Conservation (phyloP, 2,888 invertebrate species). For the Eristalis arbustorum region DNA sequence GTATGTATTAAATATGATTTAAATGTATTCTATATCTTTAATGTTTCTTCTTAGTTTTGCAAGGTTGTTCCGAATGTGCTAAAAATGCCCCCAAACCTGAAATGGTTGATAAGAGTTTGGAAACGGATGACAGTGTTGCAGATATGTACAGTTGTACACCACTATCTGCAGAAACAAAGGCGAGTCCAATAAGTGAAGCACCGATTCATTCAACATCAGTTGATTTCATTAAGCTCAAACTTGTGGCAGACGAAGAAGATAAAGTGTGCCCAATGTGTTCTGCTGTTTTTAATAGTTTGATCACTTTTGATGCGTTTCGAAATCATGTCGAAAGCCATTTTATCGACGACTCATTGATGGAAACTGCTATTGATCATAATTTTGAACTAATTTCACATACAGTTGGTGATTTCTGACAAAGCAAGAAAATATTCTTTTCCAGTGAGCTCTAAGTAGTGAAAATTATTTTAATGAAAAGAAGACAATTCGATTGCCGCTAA, state of each 20-base stretch:
- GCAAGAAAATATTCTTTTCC: conserved; percentile 76
- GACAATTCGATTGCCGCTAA: background rate
- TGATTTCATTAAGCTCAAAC: conserved; percentile 77
- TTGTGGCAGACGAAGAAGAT: conserved; percentile 76
- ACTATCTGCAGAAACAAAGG: conserved; percentile 14
- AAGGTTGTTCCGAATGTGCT: conserved; percentile 77
- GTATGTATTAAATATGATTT: conserved; percentile 73
- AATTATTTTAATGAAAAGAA: background rate
- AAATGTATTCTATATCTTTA: background rate
- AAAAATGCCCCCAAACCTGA: conserved; percentile 77
- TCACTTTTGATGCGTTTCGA: conserved; percentile 85
- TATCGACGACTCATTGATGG: conserved; percentile 82
- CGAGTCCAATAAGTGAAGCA: background rate
- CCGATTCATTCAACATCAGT: conserved; percentile 69
- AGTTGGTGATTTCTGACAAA: conserved; percentile 80
- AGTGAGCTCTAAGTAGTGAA: conserved; percentile 74
- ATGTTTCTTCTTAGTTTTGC: conserved; percentile 71
- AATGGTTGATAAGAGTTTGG: conserved; percentile 79
- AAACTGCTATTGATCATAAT: conserved; percentile 81
- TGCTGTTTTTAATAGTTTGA: conserved; percentile 82
- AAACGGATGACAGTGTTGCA: conserved; percentile 77
- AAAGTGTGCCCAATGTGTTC: conserved; percentile 90
- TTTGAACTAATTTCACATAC: conserved; percentile 81
- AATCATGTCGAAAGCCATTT: conserved; percentile 90
- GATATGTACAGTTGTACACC: conserved; percentile 69